These are phyloP conservation scores for Villa cingulata DNA, from an alignment of 2,888 invertebrate species.

Conservation along the genomic window DNA sequence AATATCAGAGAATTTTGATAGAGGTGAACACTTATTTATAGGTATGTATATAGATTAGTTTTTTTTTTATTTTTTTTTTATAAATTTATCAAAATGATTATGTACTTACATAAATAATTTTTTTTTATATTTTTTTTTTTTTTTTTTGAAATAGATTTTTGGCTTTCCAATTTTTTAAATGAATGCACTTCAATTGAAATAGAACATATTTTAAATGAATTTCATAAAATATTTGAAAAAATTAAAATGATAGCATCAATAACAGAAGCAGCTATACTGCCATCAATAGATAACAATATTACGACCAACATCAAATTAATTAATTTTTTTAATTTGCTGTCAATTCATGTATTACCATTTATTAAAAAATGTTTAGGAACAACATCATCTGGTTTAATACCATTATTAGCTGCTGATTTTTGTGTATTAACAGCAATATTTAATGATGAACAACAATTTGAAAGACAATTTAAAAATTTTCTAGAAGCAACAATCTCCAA, in stretches of 20 bases:
- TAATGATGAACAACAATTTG: slow-evolving; percentile 19
- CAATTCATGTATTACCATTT: slow-evolving; percentile 27
- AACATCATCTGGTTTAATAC: slow-evolving; percentile 27
- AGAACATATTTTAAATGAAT: slow-evolving; percentile 27
- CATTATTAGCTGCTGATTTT: slow-evolving; percentile 29
- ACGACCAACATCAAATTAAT: background rate
- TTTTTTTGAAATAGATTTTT: slow-evolving; percentile 19
- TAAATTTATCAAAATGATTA: background rate
- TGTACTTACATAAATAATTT: too few relatives aligned
- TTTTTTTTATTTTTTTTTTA: background rate
- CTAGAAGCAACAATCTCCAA: slow-evolving; percentile 22
- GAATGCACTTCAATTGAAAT: slow-evolving; percentile 26
- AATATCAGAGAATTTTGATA: slow-evolving; percentile 23
- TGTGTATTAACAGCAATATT: slow-evolving; percentile 16
- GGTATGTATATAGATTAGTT: slow-evolving; percentile 11
- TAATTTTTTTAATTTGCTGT: slow-evolving; percentile 20
- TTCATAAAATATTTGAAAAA: slow-evolving; percentile 26
- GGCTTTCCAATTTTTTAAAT: slow-evolving; percentile 30
- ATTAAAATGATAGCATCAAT: slow-evolving; percentile 12
- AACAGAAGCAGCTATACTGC: background rate
- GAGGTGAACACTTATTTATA: slow-evolving; percentile 28
- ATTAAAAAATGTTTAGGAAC: slow-evolving; percentile 25
- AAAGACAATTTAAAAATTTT: slow-evolving; percentile 24
- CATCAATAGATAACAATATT: too few relatives aligned
- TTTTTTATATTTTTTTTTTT: background rate